Base-by-base conservation (phyloP, 1,140 invertebrate genomes). In the Bombus fervidus region DNA sequence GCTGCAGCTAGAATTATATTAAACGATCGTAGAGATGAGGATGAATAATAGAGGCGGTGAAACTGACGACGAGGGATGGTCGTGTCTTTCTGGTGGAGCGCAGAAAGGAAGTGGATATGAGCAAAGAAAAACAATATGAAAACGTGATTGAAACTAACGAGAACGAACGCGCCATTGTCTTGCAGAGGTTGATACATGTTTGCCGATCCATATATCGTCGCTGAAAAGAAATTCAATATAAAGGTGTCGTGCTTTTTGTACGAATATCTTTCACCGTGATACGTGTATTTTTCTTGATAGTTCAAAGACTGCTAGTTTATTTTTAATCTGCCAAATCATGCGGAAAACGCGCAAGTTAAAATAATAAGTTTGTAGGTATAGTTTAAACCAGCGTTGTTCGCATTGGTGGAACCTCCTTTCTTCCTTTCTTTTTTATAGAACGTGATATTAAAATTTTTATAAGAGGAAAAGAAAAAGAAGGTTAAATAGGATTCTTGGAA, bases 101-200 rank as follows among this genome's bases (percentile, higher is more conserved):
- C 15, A 41, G 25, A 68, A 89, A 66, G 75, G 87, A 80, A 73
- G 83, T 64, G n/a, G 47, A 87, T 85, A 89, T 90, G 90, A 91
- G 92, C 85, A 92, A 90, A 85, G 74, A 90, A 66, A 91, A 93
- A 91, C 90, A 87, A 91, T 90, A 90, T 69, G 86, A 91, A 72
- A 85, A 75, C 85, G 41, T 79, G 81, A 72, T 73, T 85, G 87
- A 87, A 91, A 93, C 93, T 93, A 94, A 94, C 93, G 82, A 89
- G 90, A 89, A 85, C 78, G 92, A 92, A 91, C 90, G 90, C 92
- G 87, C 89, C 90, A 90, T 89, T 89, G 82, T 94, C 89, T 95
- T 92, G 94, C 91, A 92, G 92, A 88, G 91, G 86, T 86, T 93
- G 93, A 86, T 94, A 94, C 92, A 92, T 90, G 92, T 94, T 93